Evolutionary conservation across 1,140 invertebrate species (phyloP).

Genomic region (Microplitis demolitor): DNA sequence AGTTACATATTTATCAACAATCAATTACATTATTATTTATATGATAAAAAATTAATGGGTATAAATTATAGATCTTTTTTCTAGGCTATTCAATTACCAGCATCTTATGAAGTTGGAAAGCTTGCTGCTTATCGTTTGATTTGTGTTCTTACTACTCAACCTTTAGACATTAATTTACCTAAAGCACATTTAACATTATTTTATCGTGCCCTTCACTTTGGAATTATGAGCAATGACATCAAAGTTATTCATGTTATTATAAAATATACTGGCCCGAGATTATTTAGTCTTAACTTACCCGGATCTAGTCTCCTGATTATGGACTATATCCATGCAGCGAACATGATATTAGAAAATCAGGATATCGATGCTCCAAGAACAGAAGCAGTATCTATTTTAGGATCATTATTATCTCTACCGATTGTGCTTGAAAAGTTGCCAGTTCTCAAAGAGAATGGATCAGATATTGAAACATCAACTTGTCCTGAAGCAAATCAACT

Average conservation of each 20-base stretch:
- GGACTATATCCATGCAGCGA: constrained; percentile 90
- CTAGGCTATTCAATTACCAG: constrained; percentile 67
- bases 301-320: constrained; percentile 86
- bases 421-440: constrained; percentile 76
- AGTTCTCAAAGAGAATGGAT: constrained; percentile 78
- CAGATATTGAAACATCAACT: constrained; percentile 71
- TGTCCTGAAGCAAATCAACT: constrained; percentile 88
- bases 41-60: too few relatives aligned
- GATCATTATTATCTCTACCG: constrained; percentile 82
- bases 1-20: too few relatives aligned
- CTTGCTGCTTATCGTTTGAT: constrained; percentile 73
- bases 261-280: constrained; percentile 76
- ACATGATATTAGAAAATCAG: constrained; percentile 80
- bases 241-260: constrained; percentile 69
- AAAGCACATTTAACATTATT: constrained; percentile 83
- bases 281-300: constrained; percentile 86
- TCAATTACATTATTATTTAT: too few relatives aligned
- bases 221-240: constrained; percentile 61
- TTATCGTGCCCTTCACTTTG: constrained; percentile 85
- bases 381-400: constrained; percentile 91
- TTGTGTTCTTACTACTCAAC: constrained; percentile 69
- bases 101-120: constrained; percentile 69
- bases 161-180: constrained; percentile 63
- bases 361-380: constrained; percentile 84
- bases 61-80: constrained; percentile 16